Percentiles rank a stretch among this genome's conserved stretches.
Conservation (phyloP, 1,140 invertebrate genomes). For the Drosophila athabasca region DNA sequence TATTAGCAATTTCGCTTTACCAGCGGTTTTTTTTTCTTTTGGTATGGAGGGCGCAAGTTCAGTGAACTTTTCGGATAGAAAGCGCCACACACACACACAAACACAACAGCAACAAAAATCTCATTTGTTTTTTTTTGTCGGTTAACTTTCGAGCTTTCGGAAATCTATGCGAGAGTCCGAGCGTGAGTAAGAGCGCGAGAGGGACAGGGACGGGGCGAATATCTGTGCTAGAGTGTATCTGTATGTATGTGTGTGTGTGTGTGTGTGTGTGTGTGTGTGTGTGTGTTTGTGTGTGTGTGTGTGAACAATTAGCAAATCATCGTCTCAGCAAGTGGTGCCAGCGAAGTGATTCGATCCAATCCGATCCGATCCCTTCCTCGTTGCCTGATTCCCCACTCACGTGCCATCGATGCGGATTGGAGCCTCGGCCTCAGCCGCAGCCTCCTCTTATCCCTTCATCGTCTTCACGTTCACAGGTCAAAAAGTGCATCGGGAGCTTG, state of each 20-base stretch:
- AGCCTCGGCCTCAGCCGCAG: too few species aligned
- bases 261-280: slow-evolving; percentile 2
- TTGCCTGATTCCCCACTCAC: too few species aligned
- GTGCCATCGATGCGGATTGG: too few species aligned
- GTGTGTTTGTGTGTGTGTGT: slow-evolving; percentile 19
- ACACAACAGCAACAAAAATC: slow-evolving; percentile 21
- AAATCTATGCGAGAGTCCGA: slow-evolving; percentile 35
- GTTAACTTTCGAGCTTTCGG: slow-evolving; percentile 39
- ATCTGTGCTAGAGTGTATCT: slow-evolving; percentile 2
- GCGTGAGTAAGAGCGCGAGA: slow-evolving; percentile 1
- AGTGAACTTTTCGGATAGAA: slow-evolving; percentile 57
- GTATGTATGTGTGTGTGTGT: not conserved
- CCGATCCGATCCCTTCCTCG: too few species aligned
- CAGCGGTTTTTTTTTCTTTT: slow-evolving; percentile 42
- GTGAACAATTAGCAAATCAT: slow-evolving; percentile 33
- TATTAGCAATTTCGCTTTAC: slow-evolving; percentile 70
- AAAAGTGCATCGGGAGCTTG: too few species aligned
- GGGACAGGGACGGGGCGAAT: not conserved
- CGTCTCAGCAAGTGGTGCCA: too few species aligned
- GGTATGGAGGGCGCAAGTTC: slow-evolving; percentile 69
- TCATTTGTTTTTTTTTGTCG: slow-evolving; percentile 28
- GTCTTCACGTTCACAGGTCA: too few species aligned
- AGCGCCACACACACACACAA: slow-evolving; percentile 17
- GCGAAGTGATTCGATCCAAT: too few species aligned
- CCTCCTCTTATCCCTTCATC: too few species aligned